These are phyloP conservation scores for Crotalus tigris DNA, from an alignment of 2,113 vertebrate species.

Conservation along the genomic window DNA sequence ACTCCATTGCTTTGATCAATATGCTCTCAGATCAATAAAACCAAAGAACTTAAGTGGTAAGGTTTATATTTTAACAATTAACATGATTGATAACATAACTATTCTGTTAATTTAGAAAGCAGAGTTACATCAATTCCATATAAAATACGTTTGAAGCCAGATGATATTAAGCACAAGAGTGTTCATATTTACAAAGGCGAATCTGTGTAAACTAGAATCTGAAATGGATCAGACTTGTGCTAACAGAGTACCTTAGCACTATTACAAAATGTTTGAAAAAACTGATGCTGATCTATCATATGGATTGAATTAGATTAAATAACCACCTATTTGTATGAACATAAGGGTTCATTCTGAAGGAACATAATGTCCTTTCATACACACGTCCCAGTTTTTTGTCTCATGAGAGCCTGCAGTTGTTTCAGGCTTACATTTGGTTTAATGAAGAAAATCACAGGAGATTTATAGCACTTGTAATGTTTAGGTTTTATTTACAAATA, in stretches of 20 bases:
- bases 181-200: not conserved
- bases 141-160: not conserved
- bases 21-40: not conserved
- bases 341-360: not conserved
- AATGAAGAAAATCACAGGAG: not conserved
- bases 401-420: not conserved
- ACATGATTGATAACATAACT: not conserved
- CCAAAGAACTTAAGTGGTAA: not conserved
- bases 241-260: not conserved
- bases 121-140: no score
- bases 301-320: not conserved
- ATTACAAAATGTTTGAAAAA: not conserved
- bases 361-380: not conserved
- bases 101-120: not conserved
- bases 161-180: not conserved
- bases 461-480: not conserved
- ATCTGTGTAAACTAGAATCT: not conserved
- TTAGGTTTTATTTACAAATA: not conserved
- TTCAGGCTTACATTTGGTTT: not conserved
- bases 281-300: not conserved
- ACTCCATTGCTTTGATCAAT: not conserved
- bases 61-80: not conserved
- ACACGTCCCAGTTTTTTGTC: not conserved
- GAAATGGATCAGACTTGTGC: not conserved
- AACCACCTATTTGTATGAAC: not conserved